phyloP scores from a whole-genome alignment of 2,797 vertebrate genomes.

The Botia kubotai region DNA sequence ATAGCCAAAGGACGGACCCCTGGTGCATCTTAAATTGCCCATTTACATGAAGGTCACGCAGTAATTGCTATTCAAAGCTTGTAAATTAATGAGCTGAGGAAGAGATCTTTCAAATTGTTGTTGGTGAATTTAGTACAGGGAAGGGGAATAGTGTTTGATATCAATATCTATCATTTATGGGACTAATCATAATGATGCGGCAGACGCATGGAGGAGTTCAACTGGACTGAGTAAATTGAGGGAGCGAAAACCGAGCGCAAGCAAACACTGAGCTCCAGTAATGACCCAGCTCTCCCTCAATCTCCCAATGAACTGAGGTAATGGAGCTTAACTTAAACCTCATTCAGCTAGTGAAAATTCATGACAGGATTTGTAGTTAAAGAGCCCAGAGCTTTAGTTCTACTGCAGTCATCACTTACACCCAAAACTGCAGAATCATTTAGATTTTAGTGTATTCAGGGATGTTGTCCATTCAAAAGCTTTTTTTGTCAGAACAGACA shows the following conservation, averaged over 20 bases:
- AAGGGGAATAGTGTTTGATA: slow-evolving; percentile 16
- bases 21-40: slow-evolving; percentile 25
- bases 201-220: slow-evolving; percentile 37
- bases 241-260: slow-evolving; percentile 25
- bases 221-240: slow-evolving; percentile 22
- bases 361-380: slow-evolving; percentile 24
- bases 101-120: slow-evolving; percentile 20
- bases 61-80: slow-evolving; percentile 46
- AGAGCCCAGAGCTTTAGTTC: slow-evolving; percentile 35
- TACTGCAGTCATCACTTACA: slow-evolving; percentile 52
- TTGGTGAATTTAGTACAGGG: slow-evolving; percentile 46
- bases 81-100: slow-evolving; percentile 46
- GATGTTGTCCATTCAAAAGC: neutral
- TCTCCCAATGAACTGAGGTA: slow-evolving; percentile 37
- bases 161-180: slow-evolving; percentile 32
- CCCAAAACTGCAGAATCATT: slow-evolving; percentile 17
- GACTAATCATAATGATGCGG: slow-evolving; percentile 39
- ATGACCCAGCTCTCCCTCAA: slow-evolving; percentile 29
- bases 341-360: slow-evolving; percentile 38
- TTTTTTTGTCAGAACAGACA: neutral
- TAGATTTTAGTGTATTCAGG: neutral
- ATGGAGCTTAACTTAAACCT: slow-evolving; percentile 48
- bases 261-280: slow-evolving; percentile 21
- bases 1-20: neutral
- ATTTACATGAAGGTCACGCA: slow-evolving; percentile 43